These are phyloP conservation scores for Cryptus armator DNA, from an alignment of 2,888 invertebrate genomes.

Conservation along the genomic window DNA sequence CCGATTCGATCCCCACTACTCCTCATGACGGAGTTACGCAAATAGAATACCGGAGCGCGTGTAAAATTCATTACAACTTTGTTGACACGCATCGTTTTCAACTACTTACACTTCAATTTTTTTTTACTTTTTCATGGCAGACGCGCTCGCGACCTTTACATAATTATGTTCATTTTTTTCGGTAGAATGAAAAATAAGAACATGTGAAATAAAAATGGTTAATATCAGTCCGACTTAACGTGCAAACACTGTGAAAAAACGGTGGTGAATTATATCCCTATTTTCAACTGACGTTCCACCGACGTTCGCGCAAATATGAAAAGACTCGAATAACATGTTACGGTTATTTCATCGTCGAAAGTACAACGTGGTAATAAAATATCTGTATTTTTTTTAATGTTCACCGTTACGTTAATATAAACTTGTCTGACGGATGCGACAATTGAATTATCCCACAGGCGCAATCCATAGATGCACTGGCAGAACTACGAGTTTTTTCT, in stretches of 20 bases:
- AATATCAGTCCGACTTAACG: background rate
- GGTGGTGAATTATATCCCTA: background rate
- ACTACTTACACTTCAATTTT: background rate
- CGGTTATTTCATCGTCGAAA: background rate
- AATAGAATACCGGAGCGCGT: background rate
- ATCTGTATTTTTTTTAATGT: background rate
- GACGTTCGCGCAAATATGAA: background rate
- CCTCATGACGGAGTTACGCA: background rate
- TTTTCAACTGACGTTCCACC: background rate
- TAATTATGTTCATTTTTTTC: background rate
- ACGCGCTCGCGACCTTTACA: background rate
- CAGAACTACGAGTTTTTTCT: background rate
- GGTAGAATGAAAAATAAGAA: too few species aligned
- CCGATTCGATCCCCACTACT: background rate
- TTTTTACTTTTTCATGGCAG: background rate
- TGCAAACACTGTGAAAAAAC: background rate
- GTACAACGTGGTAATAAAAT: background rate
- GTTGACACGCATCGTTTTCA: background rate
- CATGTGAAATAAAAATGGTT: too few species aligned
- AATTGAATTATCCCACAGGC: slow-evolving; percentile 32
- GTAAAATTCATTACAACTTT: background rate
- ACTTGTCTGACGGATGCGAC: background rate
- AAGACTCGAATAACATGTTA: background rate
- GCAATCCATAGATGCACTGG: background rate
- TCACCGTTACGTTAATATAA: background rate